phyloP scores from a whole-genome alignment of 2,113 vertebrate genomes.

The Salminus brasiliensis region DNA sequence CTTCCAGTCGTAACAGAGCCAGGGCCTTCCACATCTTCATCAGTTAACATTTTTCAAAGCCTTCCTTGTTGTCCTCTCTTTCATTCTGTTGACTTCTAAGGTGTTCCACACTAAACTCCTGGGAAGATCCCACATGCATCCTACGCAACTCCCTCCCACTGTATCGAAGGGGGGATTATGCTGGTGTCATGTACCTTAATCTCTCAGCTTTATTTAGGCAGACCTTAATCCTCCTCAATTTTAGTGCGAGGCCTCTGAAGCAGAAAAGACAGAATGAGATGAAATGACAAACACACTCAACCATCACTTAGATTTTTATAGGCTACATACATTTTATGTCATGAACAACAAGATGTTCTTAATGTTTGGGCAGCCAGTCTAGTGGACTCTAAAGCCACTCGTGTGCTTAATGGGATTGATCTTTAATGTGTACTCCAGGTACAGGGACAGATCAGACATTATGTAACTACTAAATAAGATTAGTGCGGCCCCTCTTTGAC shows the following conservation, averaged over 20 bases:
- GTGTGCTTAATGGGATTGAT: constrained; percentile 28
- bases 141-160: constrained; percentile 27
- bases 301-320: too few species aligned
- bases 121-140: background rate
- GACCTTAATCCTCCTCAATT: constrained; percentile 48
- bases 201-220: constrained; percentile 53
- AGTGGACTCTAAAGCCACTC: background rate
- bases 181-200: constrained; percentile 67
- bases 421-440: constrained; percentile 21
- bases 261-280: constrained; percentile 13
- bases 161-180: constrained; percentile 51
- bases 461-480: constrained; percentile 70
- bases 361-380: background rate
- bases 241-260: constrained; percentile 8
- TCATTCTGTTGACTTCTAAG: background rate
- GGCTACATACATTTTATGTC: background rate
- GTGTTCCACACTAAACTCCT: background rate
- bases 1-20: background rate
- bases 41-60: background rate
- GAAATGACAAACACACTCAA: too few species aligned
- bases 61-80: background rate
- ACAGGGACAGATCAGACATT: constrained; percentile 57
- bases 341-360: background rate
- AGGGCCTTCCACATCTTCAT: background rate
- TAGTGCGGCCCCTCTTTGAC: constrained; percentile 52